Conservation (phyloP, 92 coral and sea anemone genomes). For the Phenganax stokvisi region DNA sequence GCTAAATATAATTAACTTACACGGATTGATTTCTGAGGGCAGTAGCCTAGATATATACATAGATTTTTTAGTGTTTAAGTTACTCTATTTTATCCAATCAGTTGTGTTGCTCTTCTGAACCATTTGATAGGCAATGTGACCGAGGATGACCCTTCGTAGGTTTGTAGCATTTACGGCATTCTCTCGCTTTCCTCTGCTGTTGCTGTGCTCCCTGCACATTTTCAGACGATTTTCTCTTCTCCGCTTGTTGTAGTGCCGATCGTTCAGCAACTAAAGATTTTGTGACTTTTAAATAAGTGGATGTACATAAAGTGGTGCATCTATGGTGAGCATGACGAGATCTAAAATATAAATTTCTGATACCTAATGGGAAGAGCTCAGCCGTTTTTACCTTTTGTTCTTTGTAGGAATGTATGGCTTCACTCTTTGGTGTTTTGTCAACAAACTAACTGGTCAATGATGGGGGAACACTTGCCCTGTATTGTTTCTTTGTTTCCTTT, state of each 20-base stretch:
- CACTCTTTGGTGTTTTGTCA: conserved; percentile 19
- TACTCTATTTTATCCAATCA: background rate
- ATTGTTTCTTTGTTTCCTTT: conserved; percentile 9
- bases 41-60: conserved; percentile 5
- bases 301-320: background rate
- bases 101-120: background rate
- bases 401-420: conserved; percentile 30
- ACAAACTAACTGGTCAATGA: conserved; percentile 38
- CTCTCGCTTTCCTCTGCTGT: conserved; percentile 22
- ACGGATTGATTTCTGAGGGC: conserved; percentile 17
- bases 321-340: background rate
- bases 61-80: background rate
- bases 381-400: conserved; percentile 28
- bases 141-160: conserved; percentile 29
- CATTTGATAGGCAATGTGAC: conserved; percentile 23
- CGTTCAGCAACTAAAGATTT: conserved; percentile 21
- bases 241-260: conserved; percentile 6
- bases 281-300: background rate
- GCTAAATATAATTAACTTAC: background rate
- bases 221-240: conserved; percentile 14
- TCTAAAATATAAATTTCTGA: background rate
- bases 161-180: conserved; percentile 17
- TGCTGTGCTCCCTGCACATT: conserved; percentile 4
- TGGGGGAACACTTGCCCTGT: conserved; percentile 23
- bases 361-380: conserved; percentile 31